These are phyloP conservation scores for Tridacna gigas DNA, from an alignment of 2,888 invertebrate genomes.

Conservation along the genomic window DNA sequence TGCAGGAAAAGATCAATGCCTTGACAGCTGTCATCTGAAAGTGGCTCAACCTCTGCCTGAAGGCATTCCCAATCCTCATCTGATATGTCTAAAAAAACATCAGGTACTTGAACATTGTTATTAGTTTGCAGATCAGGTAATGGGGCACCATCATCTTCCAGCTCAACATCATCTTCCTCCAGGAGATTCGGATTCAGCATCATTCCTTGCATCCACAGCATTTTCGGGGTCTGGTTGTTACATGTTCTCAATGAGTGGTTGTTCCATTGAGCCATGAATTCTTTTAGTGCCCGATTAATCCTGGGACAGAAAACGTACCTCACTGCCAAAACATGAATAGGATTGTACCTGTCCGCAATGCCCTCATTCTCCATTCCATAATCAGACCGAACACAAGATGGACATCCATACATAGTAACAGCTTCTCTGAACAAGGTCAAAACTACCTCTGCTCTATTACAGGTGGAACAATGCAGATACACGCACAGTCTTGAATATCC, in stretches of 20 bases:
- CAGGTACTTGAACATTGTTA: not conserved
- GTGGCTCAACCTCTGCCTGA: constrained; percentile 1
- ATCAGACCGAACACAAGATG: constrained; percentile 62
- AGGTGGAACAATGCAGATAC: constrained; percentile 34
- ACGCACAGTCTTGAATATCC: constrained; percentile 37
- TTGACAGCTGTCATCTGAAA: not conserved
- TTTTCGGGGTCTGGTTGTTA: constrained; percentile 21
- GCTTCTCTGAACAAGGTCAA: constrained; percentile 39
- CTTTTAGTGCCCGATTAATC: constrained; percentile 4
- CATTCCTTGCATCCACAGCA: constrained; percentile 16
- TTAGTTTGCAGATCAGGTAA: constrained; percentile 1
- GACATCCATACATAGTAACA: constrained; percentile 47
- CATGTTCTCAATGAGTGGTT: constrained; percentile 23
- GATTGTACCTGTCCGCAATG: constrained; percentile 29
- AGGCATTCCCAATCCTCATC: not conserved
- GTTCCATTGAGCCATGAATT: constrained; percentile 29
- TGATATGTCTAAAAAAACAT: not conserved
- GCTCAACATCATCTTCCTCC: not conserved
- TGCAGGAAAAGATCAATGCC: not conserved
- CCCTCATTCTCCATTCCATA: constrained; percentile 54
- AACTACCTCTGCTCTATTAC: constrained; percentile 50
- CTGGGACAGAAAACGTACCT: constrained; percentile 41
- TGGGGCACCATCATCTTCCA: constrained; percentile 5
- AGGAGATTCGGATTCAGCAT: not conserved
- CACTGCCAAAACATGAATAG: constrained; percentile 33